Evolutionary conservation across 1,140 invertebrate genomes (phyloP), one percentile per base, ranked within the genome.

Genomic region (Teleogryllus occipitalis): DNA sequence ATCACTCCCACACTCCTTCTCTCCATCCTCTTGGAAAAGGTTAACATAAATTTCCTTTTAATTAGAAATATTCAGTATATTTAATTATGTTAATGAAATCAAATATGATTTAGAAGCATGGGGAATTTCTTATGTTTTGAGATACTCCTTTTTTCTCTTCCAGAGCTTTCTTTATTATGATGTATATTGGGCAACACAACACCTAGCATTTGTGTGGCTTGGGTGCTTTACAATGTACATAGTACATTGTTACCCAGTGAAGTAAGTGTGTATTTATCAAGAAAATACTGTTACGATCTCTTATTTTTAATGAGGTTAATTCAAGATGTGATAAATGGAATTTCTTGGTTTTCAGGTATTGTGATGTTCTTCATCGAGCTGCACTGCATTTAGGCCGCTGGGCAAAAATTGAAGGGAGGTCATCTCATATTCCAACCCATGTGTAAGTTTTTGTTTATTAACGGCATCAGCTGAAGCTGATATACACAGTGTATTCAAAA

Each of bases 311-410:
- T 7, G 54, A 14, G 2, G 2, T 65, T 7, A 65, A 7, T 49
- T 14, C n/a, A 10, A 75, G 10, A 47, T 75, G 78, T 22, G 18
- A 65, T 18, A 22, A 74, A 49, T 78, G 7, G 14, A 47, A 21
- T 21, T 75, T 10, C n/a, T 74, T 79, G 15, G 74, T 47, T 78
- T 78, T n/a, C 75, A 89, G 91, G 81, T 96, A 97, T 84, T 93
- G 95, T 83, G 97, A 99, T 87, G 91, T 94, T 18, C 87, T 98
- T 54, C 97, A 99, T 84, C 89, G 94, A 83, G 93, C 95, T 80
- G 93, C 96, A 0, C 85, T 96, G 27, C 97, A 99, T 87, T 88
- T 98, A 15, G 97, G 97, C 12, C 89, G 90, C 81, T 98, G 96
- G 96, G 88, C 90, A 75, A 91, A 90, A 84, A 86, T 96, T 77